Evolutionary conservation across 2,113 vertebrate species (phyloP).

Genomic region (Entelurus aequoreus): DNA sequence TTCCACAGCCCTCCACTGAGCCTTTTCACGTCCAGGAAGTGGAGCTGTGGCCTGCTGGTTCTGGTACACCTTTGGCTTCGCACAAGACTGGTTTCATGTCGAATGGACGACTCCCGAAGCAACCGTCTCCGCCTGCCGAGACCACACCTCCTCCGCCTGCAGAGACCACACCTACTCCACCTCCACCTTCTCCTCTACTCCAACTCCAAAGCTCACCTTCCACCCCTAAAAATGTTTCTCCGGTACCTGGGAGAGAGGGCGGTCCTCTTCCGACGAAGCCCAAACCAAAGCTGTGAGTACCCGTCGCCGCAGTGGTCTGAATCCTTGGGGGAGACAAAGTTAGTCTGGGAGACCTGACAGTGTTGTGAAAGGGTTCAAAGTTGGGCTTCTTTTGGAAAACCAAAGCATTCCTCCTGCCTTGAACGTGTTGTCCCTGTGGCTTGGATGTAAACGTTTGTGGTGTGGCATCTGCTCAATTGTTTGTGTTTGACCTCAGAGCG

Average conservation of each 20-base stretch:
- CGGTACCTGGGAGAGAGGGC: conserved; percentile 79
- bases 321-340: background rate
- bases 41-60: conserved; percentile 71
- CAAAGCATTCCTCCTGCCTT: conserved; percentile 47
- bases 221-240: conserved; percentile 52
- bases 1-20: conserved; percentile 52
- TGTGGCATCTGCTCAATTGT: too few species aligned
- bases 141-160: conserved; percentile 29
- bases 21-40: conserved; percentile 71
- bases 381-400: conserved; percentile 21
- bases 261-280: conserved; percentile 87
- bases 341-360: conserved; percentile 29
- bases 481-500: too few species aligned
- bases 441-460: too few species aligned
- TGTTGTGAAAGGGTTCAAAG: conserved; percentile 34
- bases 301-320: conserved; percentile 18
- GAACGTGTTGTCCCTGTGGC: conserved; percentile 27
- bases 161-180: conserved; percentile 19
- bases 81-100: conserved; percentile 59
- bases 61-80: conserved; percentile 63
- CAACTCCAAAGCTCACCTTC: conserved; percentile 39
- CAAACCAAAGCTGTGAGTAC: conserved; percentile 95
- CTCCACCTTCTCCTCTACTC: conserved; percentile 34
- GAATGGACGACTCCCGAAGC: conserved; percentile 61
- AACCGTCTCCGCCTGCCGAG: conserved; percentile 41